Evolutionary conservation across 2,113 vertebrate genomes (phyloP), one percentile per base, ranked within the genome.

Genomic region (Gorsachius goisagi): DNA sequence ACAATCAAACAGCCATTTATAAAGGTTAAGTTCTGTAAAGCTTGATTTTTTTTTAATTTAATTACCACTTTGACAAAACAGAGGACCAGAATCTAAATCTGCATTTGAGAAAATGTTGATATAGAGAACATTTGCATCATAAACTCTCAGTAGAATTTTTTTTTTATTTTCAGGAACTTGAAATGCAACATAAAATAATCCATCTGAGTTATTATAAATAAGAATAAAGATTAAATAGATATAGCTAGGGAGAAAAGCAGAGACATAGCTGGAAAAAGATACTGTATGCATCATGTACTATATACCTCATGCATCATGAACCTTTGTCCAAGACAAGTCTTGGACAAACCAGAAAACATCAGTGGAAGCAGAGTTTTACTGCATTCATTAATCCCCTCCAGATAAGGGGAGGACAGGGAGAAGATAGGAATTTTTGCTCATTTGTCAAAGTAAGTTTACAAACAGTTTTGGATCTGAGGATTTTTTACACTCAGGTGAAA

Each of bases 351-450:
- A 53, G 37, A 18, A 59, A 56, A 66, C 21, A 50, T 37, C 15
- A 22, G 5, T 33, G 9, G 14, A 44, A 12, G 4, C 4, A 32
- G 2, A 18, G 39, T 78, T 33, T 39, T 8, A 4, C 15, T 52
- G 81, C 24, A 44, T 69, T 77, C 9, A 19, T 22, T 56, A 52
- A 32, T 44, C 41, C 41, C 15, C 41, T 83, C 3, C 13, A 67
- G 12, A 39, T 16, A 1, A 2, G 5, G 24, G 8, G 2, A 50
- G 2, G 1, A 2, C 1, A 1, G n/a, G 1, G 8, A 47, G 9
- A 62, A 8, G 14, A 16, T 2, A 30, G 26, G 26, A 47, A 19
- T 27, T 58, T 58, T 76, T 45, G 2, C 5, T 84, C 6, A 12
- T 41, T 73, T 78, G 4, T 26, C 7, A 67, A 62, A 77, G 28